A percentile compares a stretch with the other conserved stretches of the same genome.
These are phyloP conservation scores for Phengaris arion DNA, from an alignment of 2,888 invertebrate species.

Conservation along the genomic window DNA sequence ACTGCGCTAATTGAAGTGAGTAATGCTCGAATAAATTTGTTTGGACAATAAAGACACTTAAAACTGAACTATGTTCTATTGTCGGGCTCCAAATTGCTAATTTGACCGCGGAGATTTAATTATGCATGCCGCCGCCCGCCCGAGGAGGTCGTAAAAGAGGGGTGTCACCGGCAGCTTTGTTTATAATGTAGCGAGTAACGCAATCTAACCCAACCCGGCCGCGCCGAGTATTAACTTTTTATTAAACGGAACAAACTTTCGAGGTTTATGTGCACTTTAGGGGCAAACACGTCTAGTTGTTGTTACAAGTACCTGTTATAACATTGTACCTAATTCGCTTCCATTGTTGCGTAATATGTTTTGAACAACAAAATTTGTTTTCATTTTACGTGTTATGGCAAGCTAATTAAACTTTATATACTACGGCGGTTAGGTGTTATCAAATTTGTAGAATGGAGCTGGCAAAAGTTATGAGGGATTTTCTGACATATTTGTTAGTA, in stretches of 20 bases:
- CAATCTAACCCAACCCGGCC: slow-evolving; percentile 63
- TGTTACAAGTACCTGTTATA: slow-evolving; percentile 34
- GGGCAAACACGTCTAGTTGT: slow-evolving; percentile 56
- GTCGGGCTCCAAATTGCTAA: slow-evolving; percentile 70
- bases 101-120: slow-evolving; percentile 78
- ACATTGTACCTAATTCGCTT: slow-evolving; percentile 26
- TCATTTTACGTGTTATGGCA: slow-evolving; percentile 17
- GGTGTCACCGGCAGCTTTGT: slow-evolving; percentile 73
- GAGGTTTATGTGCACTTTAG: slow-evolving; percentile 61
- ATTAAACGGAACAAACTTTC: slow-evolving; percentile 70
- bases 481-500: not conserved
- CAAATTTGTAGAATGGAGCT: not conserved
- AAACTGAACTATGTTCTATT: slow-evolving; percentile 73
- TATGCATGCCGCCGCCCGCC: slow-evolving; percentile 70
- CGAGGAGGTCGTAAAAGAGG: slow-evolving; percentile 69
- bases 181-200: slow-evolving; percentile 77
- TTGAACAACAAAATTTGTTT: slow-evolving; percentile 17
- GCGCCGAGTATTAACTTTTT: slow-evolving; percentile 74
- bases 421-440: not conserved
- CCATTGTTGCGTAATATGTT: slow-evolving; percentile 13
- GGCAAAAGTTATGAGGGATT: not conserved
- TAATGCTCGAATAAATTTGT: slow-evolving; percentile 72
- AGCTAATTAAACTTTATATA: not conserved
- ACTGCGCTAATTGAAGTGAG: slow-evolving; percentile 62
- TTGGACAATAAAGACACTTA: slow-evolving; percentile 71